Percentiles rank a stretch among this genome's conserved stretches.
These are phyloP conservation scores for Pocillopora damicornis DNA, from an alignment of 64 coral and sea anemone species.

Conservation along the genomic window DNA sequence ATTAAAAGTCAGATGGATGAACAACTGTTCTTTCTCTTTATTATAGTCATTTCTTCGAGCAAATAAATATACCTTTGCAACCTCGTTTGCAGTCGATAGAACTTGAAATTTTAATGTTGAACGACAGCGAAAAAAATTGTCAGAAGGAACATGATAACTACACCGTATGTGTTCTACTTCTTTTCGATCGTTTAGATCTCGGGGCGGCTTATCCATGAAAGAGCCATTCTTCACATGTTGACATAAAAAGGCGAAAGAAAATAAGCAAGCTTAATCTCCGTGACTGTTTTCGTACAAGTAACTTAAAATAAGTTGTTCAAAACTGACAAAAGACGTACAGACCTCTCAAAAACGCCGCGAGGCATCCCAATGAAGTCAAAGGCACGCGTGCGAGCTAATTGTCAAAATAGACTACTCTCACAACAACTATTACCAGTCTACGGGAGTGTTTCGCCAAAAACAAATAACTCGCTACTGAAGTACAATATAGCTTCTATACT, in stretches of 20 bases:
- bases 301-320: background rate
- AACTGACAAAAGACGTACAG: too few relatives aligned
- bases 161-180: too few relatives aligned
- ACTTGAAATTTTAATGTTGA: background rate
- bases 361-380: background rate
- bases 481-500: too few relatives aligned
- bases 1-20: background rate
- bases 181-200: background rate
- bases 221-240: background rate
- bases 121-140: background rate
- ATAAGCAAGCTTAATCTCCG: background rate
- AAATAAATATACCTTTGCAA: background rate
- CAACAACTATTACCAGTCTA: too few relatives aligned
- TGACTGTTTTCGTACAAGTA: slow-evolving; percentile 4
- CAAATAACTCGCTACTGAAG: too few relatives aligned
- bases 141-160: background rate
- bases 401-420: background rate
- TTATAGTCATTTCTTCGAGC: background rate
- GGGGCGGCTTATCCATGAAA: slow-evolving; percentile 1
- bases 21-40: background rate
- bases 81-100: background rate
- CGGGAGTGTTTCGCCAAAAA: too few relatives aligned
- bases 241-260: background rate
- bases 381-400: background rate
- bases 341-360: background rate